Evolutionary conservation across 2,797 vertebrate genomes (phyloP).

Genomic region (Pempheris klunzingeri): DNA sequence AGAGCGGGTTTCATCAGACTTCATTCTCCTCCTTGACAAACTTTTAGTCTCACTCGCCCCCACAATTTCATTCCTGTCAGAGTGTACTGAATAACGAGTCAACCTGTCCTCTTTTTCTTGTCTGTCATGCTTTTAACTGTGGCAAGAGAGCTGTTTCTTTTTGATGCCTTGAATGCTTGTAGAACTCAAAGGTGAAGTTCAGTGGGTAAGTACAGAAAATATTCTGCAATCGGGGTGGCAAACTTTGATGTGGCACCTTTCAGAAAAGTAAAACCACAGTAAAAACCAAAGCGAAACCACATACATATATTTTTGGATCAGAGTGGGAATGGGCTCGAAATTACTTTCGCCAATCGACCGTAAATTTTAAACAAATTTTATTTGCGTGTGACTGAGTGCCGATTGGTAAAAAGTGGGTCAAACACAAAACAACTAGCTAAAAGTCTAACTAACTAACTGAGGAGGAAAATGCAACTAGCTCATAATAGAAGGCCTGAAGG

Average conservation of each 20-base stretch:
- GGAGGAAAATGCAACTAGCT: constrained; percentile 29
- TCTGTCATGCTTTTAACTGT: constrained; percentile 33
- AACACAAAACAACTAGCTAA: constrained; percentile 27
- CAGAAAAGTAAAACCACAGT: neutral
- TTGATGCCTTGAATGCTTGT: constrained; percentile 37
- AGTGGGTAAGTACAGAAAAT: constrained; percentile 1
- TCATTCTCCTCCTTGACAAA: constrained; percentile 49
- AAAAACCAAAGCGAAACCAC: neutral
- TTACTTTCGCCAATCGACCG: neutral
- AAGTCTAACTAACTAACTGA: constrained; percentile 19
- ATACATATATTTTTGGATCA: constrained; percentile 4
- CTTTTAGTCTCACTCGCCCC: constrained; percentile 35
- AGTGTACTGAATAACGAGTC: constrained; percentile 15
- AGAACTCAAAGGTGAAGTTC: constrained; percentile 27
- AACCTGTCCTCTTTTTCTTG: constrained; percentile 36
- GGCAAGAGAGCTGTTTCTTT: constrained; percentile 17
- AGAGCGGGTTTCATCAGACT: constrained; percentile 42
- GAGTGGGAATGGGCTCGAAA: neutral
- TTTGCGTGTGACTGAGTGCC: constrained; percentile 25
- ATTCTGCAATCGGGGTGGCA: neutral
- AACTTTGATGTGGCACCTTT: constrained; percentile 3
- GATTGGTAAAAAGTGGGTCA: constrained; percentile 29
- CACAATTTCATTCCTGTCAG: constrained; percentile 35
- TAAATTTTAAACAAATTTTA: constrained; percentile 4
- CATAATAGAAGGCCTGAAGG: constrained; percentile 4